Conservation (phyloP, 2,888 invertebrate genomes). For the Metallyticus violacea region DNA sequence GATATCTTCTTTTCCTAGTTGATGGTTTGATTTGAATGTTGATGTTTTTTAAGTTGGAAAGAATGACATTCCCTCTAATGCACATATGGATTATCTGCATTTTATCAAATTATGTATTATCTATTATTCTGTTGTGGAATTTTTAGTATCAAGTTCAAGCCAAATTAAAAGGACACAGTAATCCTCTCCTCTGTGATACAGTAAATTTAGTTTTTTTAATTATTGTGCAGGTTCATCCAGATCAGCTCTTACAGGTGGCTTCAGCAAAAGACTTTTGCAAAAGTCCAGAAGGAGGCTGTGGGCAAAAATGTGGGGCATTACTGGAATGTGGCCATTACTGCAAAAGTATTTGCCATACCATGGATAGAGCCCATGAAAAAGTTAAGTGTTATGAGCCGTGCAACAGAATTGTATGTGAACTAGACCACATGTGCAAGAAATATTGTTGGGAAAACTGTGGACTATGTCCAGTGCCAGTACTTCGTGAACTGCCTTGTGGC, state of each 20-base stretch:
- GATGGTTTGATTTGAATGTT: no score
- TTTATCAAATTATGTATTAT: no score
- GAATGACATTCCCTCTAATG: no score
- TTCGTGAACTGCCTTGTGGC: conserved; percentile 51
- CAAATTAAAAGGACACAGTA: neutral
- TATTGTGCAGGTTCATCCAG: conserved; percentile 45
- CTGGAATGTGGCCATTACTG: conserved; percentile 64
- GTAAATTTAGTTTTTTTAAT: neutral
- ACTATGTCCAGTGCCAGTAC: conserved; percentile 48
- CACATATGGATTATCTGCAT: no score
- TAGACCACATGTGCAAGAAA: conserved; percentile 52
- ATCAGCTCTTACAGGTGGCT: conserved; percentile 35
- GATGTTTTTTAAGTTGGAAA: no score
- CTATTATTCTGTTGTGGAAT: no score
- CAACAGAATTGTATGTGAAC: conserved; percentile 43
- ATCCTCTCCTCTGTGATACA: neutral
- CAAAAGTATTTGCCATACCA: conserved; percentile 57
- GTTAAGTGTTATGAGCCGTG: conserved; percentile 47
- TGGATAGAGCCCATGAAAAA: conserved; percentile 52
- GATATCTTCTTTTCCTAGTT: no score
- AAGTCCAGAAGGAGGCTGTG: conserved; percentile 62
- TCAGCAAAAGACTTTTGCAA: conserved; percentile 34
- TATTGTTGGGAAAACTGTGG: conserved; percentile 50
- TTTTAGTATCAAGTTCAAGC: no score
- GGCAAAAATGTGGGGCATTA: conserved; percentile 49